Evolutionary conservation across 37 sponge, comb jelly and placozoan species (phyloP).

Genomic region (Axinella damicornis): DNA sequence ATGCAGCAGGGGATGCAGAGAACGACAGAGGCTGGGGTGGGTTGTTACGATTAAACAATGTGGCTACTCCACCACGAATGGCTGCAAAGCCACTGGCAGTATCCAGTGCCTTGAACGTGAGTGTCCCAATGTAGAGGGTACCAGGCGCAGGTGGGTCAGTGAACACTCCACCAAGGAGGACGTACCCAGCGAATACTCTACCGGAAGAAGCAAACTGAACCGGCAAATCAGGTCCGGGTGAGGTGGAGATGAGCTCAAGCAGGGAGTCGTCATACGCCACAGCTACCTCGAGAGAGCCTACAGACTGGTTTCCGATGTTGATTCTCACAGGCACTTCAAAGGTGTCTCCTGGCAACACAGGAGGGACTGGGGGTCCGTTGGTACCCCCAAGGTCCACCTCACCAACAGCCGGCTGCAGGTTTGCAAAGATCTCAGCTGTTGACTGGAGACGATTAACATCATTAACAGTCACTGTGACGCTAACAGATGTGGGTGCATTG

Average conservation of each 20-base stretch:
- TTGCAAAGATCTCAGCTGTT: conserved; percentile 11
- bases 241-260: conserved; percentile 33
- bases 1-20: conserved; percentile 53
- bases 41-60: conserved; percentile 23
- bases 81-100: conserved; percentile 12
- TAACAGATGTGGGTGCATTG: conserved; percentile 20
- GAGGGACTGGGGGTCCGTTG: conserved; percentile 26
- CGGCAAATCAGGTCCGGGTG: neutral
- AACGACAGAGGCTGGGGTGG: conserved; percentile 5
- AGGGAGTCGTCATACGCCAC: conserved; percentile 42
- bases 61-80: conserved; percentile 23
- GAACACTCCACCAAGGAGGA: conserved; percentile 61
- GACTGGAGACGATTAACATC: neutral
- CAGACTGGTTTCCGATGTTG: neutral
- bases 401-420: conserved; percentile 46
- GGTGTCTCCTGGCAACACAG: conserved; percentile 1
- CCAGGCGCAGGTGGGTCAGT: neutral
- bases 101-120: conserved; percentile 41
- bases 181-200: conserved; percentile 51
- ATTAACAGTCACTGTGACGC: conserved; percentile 41
- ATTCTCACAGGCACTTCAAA: conserved; percentile 58
- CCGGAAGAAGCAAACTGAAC: conserved; percentile 24
- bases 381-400: conserved; percentile 67
- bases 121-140: conserved; percentile 26
- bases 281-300: conserved; percentile 67